A percentile compares a stretch with the other conserved stretches of the same genome.
Evolutionary conservation across 1,140 invertebrate species (phyloP).

Genomic region (Hycleus cichorii): DNA sequence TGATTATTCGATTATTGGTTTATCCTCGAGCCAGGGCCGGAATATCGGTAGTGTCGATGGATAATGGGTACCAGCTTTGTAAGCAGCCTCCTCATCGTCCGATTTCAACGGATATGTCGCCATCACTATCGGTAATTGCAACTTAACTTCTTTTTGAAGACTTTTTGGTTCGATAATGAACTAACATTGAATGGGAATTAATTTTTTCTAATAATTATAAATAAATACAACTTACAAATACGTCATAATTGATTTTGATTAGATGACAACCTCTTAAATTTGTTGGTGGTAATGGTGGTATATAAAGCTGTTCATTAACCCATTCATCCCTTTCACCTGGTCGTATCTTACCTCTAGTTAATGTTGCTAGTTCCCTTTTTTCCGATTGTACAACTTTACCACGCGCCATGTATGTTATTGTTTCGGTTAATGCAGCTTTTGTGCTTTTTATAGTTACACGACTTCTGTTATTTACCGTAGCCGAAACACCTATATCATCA

Average conservation of each 20-base stretch:
- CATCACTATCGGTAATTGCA: slow-evolving; percentile 86
- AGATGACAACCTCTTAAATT: slow-evolving; percentile 92
- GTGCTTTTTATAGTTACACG: slow-evolving; percentile 68
- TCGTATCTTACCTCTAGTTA: slow-evolving; percentile 75
- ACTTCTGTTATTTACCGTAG: slow-evolving; percentile 78
- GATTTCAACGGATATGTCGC: slow-evolving; percentile 84
- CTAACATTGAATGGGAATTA: slow-evolving; percentile 41
- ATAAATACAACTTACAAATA: slow-evolving; percentile 68
- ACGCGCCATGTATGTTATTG: slow-evolving; percentile 82
- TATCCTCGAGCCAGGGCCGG: slow-evolving; percentile 79
- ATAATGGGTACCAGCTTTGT: slow-evolving; percentile 76
- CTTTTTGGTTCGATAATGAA: slow-evolving; percentile 88
- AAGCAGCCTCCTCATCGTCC: slow-evolving; percentile 51
- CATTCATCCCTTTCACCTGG: slow-evolving; percentile 77
- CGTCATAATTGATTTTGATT: slow-evolving; percentile 90
- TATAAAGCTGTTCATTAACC: slow-evolving; percentile 84
- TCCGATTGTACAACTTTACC: slow-evolving; percentile 82
- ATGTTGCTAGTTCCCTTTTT: slow-evolving; percentile 73
- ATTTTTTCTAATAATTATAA: no score
- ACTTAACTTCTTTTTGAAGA: slow-evolving; percentile 83
- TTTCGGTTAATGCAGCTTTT: slow-evolving; percentile 74
- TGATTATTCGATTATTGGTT: slow-evolving; percentile 39
- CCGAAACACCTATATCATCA: slow-evolving; percentile 47
- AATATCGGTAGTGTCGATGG: slow-evolving; percentile 89
- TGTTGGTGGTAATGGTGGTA: slow-evolving; percentile 90